phyloP scores from a whole-genome alignment of 2,888 invertebrate genomes.

The Flexamia atlantica region DNA sequence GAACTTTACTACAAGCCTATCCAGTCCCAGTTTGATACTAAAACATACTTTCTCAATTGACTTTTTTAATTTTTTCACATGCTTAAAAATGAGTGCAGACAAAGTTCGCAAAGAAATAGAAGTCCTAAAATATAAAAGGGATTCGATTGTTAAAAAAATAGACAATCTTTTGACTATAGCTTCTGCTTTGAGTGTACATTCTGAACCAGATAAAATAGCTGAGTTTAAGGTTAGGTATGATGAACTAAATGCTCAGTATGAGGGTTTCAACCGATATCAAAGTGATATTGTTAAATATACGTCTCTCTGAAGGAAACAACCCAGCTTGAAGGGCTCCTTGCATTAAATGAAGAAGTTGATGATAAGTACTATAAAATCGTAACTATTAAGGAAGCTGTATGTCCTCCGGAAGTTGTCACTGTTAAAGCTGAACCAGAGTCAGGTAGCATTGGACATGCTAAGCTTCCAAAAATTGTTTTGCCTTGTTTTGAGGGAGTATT shows the following conservation, averaged over 20 bases:
- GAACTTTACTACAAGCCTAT: too few species aligned
- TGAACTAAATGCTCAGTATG: neutral
- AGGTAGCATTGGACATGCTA: neutral
- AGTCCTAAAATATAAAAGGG: neutral
- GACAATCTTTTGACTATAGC: neutral
- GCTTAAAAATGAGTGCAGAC: neutral
- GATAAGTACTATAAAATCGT: neutral
- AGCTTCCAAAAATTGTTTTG: neutral
- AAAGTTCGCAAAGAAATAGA: neutral
- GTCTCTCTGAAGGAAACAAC: too few species aligned
- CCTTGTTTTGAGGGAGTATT: neutral
- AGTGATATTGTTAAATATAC: neutral
- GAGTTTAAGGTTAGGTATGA: constrained; percentile 7
- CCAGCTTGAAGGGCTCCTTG: too few species aligned
- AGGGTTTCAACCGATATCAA: constrained; percentile 2
- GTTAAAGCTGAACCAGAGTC: neutral
- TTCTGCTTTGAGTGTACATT: neutral
- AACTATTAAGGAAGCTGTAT: neutral
- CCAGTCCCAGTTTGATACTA: too few species aligned
- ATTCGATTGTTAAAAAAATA: constrained; percentile 8
- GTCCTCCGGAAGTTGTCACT: neutral
- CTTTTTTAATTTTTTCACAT: too few species aligned
- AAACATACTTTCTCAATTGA: too few species aligned
- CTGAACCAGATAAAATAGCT: neutral
- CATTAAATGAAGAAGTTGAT: neutral